Percentiles rank a stretch among this genome's conserved stretches.
These are phyloP conservation scores for Drosophila lowei DNA, from an alignment of 1,140 invertebrate species.

Conservation along the genomic window DNA sequence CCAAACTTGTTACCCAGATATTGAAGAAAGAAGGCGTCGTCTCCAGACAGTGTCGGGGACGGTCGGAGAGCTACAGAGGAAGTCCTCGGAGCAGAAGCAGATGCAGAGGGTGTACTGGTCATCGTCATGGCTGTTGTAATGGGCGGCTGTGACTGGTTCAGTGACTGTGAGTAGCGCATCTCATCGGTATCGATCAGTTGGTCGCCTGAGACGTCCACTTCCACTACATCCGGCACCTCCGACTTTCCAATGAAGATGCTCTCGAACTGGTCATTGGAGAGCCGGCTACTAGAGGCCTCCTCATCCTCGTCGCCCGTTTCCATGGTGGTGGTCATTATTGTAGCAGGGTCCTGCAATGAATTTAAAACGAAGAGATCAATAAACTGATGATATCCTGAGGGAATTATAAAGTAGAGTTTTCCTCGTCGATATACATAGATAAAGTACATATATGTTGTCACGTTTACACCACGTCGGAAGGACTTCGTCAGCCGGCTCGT, in stretches of 20 bases:
- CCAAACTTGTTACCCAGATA: constrained; percentile 45
- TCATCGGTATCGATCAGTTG: constrained; percentile 2
- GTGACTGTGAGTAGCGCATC: too few relatives aligned
- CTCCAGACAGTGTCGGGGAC: background rate
- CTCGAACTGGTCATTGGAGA: constrained; percentile 23
- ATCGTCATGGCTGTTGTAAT: too few relatives aligned
- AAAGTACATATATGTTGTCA: too few relatives aligned
- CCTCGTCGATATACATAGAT: too few relatives aligned
- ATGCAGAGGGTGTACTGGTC: background rate
- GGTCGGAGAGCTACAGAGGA: too few relatives aligned
- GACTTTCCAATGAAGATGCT: constrained; percentile 36
- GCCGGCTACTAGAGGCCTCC: background rate
- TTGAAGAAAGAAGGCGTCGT: constrained; percentile 42
- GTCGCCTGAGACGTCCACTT: background rate
- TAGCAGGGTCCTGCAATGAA: background rate
- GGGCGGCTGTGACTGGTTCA: too few relatives aligned
- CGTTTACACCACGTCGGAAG: too few relatives aligned
- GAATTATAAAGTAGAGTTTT: too few relatives aligned
- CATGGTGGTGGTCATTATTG: too few relatives aligned
- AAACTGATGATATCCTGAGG: too few relatives aligned
- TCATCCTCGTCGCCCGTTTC: background rate
- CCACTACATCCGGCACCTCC: constrained; percentile 28
- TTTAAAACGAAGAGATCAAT: background rate
- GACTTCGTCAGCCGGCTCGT: too few relatives aligned
- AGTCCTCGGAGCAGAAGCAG: background rate